Percentiles rank a stretch among this genome's conserved stretches.
phyloP scores from a whole-genome alignment of 2,113 vertebrate genomes.

The Mormoops blainvillei region DNA sequence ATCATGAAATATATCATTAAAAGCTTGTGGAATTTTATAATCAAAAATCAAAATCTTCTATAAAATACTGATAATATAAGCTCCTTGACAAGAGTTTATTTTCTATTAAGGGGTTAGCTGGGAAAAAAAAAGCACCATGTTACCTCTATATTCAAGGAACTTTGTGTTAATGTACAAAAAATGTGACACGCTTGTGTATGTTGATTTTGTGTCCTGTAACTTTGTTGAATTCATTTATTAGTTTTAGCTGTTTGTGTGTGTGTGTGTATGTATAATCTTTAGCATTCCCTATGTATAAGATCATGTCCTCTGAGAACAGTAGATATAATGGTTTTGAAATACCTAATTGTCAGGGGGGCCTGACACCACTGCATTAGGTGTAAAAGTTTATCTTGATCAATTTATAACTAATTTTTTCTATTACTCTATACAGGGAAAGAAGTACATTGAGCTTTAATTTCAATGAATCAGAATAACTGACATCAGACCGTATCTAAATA shows the following conservation, averaged over 20 bases:
- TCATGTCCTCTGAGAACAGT: background rate
- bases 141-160: background rate
- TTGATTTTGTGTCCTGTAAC: background rate
- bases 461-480: conserved; percentile 5
- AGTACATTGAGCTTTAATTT: conserved; percentile 25
- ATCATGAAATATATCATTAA: background rate
- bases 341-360: background rate
- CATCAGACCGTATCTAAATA: conserved; percentile 9
- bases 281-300: background rate
- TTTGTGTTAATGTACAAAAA: background rate
- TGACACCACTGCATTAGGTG: background rate
- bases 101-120: background rate
- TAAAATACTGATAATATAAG: background rate
- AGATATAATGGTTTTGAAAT: background rate
- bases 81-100: background rate
- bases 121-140: background rate
- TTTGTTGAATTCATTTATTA: background rate
- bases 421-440: background rate
- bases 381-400: background rate
- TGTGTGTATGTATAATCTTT: background rate
- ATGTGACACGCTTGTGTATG: background rate
- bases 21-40: background rate
- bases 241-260: background rate
- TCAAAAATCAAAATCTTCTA: background rate
- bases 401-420: background rate